Evolutionary conservation across 1,140 invertebrate species (phyloP).

Genomic region (Lordiphosa mommai): DNA sequence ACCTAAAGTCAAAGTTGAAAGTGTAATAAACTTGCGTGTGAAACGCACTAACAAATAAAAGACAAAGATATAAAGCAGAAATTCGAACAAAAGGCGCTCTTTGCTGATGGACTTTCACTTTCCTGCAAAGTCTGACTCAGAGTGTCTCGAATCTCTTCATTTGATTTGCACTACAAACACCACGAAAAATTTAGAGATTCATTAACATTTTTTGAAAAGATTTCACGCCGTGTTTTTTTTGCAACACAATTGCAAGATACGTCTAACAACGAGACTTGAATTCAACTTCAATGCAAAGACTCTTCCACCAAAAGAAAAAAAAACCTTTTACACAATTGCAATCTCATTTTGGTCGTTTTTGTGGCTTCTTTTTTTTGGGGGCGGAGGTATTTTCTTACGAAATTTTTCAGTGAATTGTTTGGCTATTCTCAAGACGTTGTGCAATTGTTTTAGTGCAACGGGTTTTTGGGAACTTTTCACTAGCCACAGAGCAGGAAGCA

Average conservation of each 20-base stretch:
- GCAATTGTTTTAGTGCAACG: conserved; percentile 13
- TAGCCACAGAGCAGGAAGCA: conserved; percentile 8
- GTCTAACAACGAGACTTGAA: conserved; percentile 11
- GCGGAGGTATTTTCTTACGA: conserved; percentile 23
- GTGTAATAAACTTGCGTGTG: conserved; percentile 64
- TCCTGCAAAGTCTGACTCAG: conserved; percentile 21
- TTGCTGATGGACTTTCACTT: conserved; percentile 47
- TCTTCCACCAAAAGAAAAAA: conserved; percentile 5
- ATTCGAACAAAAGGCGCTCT: conserved; percentile 41
- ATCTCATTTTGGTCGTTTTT: conserved; percentile 27
- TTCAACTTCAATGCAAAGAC: conserved; percentile 2
- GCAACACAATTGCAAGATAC: conserved; percentile 23
- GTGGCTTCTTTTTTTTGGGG: conserved; percentile 10
- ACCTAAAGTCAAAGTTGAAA: conserved; percentile 53
- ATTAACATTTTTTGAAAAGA: conserved; percentile 43
- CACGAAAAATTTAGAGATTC: conserved; percentile 46
- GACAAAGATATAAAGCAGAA: conserved; percentile 1
- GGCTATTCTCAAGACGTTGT: conserved; percentile 42
- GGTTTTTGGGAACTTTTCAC: neutral
- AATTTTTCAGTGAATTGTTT: conserved; percentile 19
- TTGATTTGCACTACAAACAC: conserved; percentile 23
- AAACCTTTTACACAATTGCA: conserved; percentile 44
- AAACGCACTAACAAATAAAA: conserved; percentile 29
- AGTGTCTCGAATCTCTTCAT: conserved; percentile 14
- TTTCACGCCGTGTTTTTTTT: neutral